These are phyloP conservation scores for Leptinotarsa haldemani DNA, from an alignment of 2,888 invertebrate genomes.

Conservation along the genomic window DNA sequence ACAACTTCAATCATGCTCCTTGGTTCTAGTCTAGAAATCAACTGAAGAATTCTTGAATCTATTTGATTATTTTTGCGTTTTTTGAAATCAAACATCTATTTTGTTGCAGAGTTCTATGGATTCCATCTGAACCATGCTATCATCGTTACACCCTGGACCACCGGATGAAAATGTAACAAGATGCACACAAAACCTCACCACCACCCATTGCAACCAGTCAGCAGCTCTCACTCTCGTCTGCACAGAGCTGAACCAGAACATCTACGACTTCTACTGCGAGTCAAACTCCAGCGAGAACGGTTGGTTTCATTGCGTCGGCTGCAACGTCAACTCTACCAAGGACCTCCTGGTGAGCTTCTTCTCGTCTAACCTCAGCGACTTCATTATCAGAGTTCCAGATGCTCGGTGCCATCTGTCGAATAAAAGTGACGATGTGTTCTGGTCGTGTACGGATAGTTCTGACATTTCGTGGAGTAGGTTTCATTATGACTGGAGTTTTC, in stretches of 20 bases:
- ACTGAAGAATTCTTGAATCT: no score
- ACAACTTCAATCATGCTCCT: no score
- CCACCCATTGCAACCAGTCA: constrained; percentile 44
- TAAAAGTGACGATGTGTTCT: constrained; percentile 53
- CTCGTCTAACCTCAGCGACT: constrained; percentile 49
- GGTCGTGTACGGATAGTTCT: constrained; percentile 52
- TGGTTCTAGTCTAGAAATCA: no score
- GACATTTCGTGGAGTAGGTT: constrained; percentile 43
- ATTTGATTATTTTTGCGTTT: neutral
- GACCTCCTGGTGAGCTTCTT: constrained; percentile 47
- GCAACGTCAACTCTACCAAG: constrained; percentile 47
- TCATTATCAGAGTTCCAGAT: constrained; percentile 50
- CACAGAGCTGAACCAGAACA: constrained; percentile 41
- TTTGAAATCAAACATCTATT: neutral
- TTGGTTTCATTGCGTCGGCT: constrained; percentile 51
- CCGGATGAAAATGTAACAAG: constrained; percentile 32
- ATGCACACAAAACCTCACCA: constrained; percentile 44
- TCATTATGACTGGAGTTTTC: constrained; percentile 83
- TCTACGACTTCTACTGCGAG: constrained; percentile 55
- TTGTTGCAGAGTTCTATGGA: constrained; percentile 38
- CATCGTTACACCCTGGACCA: constrained; percentile 40
- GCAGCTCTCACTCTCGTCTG: constrained; percentile 50
- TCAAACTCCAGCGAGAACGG: constrained; percentile 40
- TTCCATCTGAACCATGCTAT: constrained; percentile 48
- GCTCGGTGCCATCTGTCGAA: constrained; percentile 54